These are phyloP conservation scores for Trileptium ribeirensis DNA, from an alignment of 2,888 invertebrate genomes.

Conservation along the genomic window DNA sequence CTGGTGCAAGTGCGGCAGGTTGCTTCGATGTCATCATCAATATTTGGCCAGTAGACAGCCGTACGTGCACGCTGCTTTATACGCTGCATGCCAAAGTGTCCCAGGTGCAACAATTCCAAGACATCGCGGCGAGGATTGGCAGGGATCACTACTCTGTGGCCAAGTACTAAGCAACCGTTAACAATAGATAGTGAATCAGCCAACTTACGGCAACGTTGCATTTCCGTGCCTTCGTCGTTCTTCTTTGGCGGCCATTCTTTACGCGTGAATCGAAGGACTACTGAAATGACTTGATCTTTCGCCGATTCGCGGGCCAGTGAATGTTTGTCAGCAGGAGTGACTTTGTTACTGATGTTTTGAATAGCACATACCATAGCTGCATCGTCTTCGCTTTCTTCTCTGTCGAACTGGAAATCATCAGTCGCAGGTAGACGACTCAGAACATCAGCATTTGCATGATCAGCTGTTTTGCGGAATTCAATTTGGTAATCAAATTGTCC, in stretches of 20 bases:
- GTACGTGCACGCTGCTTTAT: background rate
- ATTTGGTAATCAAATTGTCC: background rate
- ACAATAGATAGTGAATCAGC: constrained; percentile 23
- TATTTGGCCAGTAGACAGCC: constrained; percentile 7
- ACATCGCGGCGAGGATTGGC: background rate
- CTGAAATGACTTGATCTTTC: background rate
- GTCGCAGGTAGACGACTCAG: constrained; percentile 29
- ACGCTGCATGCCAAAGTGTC: constrained; percentile 9
- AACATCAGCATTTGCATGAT: constrained; percentile 32
- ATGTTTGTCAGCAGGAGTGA: background rate
- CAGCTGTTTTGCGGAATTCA: constrained; percentile 16
- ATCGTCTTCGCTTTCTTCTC: constrained; percentile 21
- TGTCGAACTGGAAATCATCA: constrained; percentile 22
- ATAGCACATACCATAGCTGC: background rate
- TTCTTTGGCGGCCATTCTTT: constrained; percentile 1
- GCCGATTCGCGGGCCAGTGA: background rate
- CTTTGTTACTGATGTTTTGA: background rate
- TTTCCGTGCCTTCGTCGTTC: background rate
- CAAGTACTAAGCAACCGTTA: constrained; percentile 31
- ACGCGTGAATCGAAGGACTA: background rate
- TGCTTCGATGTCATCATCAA: constrained; percentile 18
- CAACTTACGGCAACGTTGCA: background rate
- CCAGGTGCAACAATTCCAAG: background rate
- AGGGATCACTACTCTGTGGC: background rate
- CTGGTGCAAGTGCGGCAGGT: background rate